These are phyloP conservation scores for Lepilemur ruficaudatus DNA, from an alignment of 2,797 vertebrate species.

Conservation along the genomic window DNA sequence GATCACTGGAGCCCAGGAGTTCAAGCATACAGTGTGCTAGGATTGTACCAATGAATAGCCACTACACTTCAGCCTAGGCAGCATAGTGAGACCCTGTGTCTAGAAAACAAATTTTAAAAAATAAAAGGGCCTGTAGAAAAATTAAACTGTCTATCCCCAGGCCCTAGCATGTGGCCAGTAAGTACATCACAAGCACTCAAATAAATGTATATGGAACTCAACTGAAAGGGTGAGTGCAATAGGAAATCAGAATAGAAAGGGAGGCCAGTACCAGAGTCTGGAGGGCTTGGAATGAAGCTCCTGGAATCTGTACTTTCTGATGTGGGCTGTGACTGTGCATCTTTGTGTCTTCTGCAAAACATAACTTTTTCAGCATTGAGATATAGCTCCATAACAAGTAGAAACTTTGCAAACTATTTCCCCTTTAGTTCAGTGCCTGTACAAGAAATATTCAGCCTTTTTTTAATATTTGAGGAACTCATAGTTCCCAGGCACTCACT, in stretches of 20 bases:
- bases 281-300: background rate
- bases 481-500: conserved; percentile 50
- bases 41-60: background rate
- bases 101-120: background rate
- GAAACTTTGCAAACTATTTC: conserved; percentile 9
- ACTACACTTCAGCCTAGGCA: background rate
- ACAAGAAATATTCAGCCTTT: background rate
- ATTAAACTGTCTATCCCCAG: background rate
- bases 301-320: background rate
- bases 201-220: background rate
- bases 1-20: background rate
- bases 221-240: background rate
- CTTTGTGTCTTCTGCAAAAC: conserved; percentile 16
- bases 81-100: background rate
- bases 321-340: background rate
- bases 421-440: background rate
- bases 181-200: background rate
- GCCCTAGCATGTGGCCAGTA: background rate
- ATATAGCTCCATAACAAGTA: background rate
- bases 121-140: background rate
- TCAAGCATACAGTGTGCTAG: background rate
- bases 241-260: background rate
- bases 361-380: background rate
- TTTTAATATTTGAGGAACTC: conserved; percentile 20
- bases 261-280: background rate